Base-by-base conservation (phyloP, 1,140 invertebrate species). In the Sarcophaga bullata region DNA sequence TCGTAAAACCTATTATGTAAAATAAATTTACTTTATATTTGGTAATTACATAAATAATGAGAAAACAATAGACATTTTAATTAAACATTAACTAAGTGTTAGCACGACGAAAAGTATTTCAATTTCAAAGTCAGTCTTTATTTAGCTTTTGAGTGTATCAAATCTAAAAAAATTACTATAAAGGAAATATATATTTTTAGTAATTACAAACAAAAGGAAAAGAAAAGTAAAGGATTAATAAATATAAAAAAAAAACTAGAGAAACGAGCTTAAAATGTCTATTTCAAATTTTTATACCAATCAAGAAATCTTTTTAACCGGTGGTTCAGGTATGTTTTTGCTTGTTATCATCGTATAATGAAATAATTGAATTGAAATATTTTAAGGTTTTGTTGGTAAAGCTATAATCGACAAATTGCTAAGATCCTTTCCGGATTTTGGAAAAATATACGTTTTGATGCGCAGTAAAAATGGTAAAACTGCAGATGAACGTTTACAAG, bases 381-480 rank as follows among this genome's bases (percentile, higher is more conserved):
- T 80, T 82, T 37, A 50, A 89, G 96, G 96, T 8, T 98, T 98
- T 86, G 92, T 98, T 86, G 97, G 96, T 1, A 97, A 97, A 90
- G 94, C 96, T 4, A 90, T 98, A 1, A 92, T 98, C 5, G 96
- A 98, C 88, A 98, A 98, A 90, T 86, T 98, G 0, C 90, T 98
- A n/a, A 91, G 96, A 68, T 94, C 95, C 87, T 91, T 91, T 91
- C 93, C 94, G 0, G 92, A 93, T 6, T 82, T 98, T 3, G 91
- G 92, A 17, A 94, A 89, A 80, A 93, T 98, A 58, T 98, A 96
- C 86, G 85, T 97, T 10, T 90, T 98, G 47, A 92, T 98, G 82
- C 92, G 97, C 54, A 91, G 93, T 1, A 97, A 97, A 87, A 95
- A 95, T 87, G 94, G 94, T 0, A 94, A 94, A 84, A 91, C 91